These are phyloP conservation scores for Tetanocera ferruginea DNA, from an alignment of 2,888 invertebrate genomes.

Conservation along the genomic window DNA sequence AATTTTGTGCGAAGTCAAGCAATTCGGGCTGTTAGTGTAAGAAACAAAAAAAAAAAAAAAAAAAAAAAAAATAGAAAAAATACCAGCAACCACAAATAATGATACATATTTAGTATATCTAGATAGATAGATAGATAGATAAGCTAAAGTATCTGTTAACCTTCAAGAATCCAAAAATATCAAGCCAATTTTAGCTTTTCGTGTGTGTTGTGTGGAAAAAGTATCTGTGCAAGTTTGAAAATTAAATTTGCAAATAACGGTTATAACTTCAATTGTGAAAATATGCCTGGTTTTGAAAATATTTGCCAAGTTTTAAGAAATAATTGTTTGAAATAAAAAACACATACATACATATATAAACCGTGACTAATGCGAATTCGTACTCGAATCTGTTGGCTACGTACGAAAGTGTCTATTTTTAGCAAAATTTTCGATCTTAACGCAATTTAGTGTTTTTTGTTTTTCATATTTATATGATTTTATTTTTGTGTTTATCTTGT, in stretches of 20 bases:
- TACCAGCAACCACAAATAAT: neutral
- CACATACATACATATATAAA: constrained; percentile 26
- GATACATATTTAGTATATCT: neutral
- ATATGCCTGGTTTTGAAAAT: constrained; percentile 25
- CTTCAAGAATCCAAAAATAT: constrained; percentile 18
- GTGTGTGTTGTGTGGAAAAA: neutral
- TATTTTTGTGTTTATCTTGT: constrained; percentile 11
- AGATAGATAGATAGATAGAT: constrained; percentile 1
- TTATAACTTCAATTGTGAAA: constrained; percentile 19
- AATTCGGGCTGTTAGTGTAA: neutral
- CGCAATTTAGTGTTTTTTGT: constrained; percentile 41
- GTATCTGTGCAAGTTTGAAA: neutral
- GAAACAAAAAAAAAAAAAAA: constrained; percentile 20
- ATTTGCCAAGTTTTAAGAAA: neutral
- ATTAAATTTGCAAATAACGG: neutral
- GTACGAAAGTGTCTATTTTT: constrained; percentile 47
- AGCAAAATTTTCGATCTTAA: constrained; percentile 32
- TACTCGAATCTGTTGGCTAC: constrained; percentile 35
- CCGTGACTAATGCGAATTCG: constrained; percentile 6
- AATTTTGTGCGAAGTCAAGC: constrained; percentile 37
- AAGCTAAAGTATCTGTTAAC: constrained; percentile 4
- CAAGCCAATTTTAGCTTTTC: constrained; percentile 8
- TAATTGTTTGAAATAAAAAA: neutral
- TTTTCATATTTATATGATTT: constrained; percentile 30
- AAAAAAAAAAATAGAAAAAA: neutral